Conservation (phyloP, 2,797 vertebrate genomes). For the Crotalus adamanteus region DNA sequence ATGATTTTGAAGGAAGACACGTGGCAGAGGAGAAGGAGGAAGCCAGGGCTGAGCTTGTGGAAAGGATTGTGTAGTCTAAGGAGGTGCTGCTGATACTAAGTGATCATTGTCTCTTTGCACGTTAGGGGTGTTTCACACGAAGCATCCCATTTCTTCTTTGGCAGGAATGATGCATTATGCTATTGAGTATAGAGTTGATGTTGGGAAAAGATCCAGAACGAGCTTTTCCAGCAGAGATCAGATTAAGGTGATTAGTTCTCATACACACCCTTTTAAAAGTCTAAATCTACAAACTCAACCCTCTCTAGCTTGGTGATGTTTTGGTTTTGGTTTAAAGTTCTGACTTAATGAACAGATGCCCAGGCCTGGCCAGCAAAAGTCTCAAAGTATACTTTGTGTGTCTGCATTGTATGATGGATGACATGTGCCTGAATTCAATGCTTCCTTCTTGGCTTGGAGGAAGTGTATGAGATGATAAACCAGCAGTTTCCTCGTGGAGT, state of each 20-base stretch:
- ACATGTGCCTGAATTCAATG: not conserved
- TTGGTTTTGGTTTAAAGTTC: not conserved
- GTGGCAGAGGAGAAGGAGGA: slow-evolving; percentile 20
- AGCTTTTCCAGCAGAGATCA: not conserved
- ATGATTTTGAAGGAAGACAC: slow-evolving; percentile 32
- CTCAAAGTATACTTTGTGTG: not conserved
- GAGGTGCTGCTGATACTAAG: slow-evolving; percentile 56
- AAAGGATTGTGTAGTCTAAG: slow-evolving; percentile 42
- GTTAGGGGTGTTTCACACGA: slow-evolving; percentile 39
- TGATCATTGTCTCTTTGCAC: slow-evolving; percentile 42
- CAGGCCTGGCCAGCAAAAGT: not conserved
- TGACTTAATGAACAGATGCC: not conserved
- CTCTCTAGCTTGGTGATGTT: not conserved
- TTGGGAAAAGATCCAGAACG: slow-evolving; percentile 22
- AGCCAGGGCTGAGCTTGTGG: slow-evolving; percentile 44
- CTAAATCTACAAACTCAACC: not conserved
- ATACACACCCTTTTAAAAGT: not conserved
- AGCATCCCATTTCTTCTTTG: slow-evolving; percentile 49
- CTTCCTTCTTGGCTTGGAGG: not conserved
- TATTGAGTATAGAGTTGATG: not conserved
- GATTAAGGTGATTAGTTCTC: not conserved
- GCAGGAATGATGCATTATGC: not conserved
- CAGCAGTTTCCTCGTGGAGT: not conserved
- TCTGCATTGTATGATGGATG: not conserved
- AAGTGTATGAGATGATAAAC: not conserved